Evolutionary conservation across 92 coral and sea anemone species (phyloP).

Genomic region (Muricea muricata): DNA sequence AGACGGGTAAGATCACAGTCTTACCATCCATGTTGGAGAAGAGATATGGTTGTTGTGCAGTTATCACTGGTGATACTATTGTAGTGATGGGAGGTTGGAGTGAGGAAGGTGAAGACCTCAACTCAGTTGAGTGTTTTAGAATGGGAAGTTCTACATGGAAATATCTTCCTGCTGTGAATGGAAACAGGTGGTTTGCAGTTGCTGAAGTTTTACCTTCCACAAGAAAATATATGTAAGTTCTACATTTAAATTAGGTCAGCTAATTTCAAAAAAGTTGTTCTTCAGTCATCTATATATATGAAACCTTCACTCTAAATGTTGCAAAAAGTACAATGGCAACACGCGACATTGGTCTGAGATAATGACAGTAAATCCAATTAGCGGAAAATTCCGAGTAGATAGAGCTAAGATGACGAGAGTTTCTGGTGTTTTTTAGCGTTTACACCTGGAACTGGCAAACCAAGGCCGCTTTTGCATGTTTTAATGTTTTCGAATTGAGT

Average conservation of each 20-base stretch:
- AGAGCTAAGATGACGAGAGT: too few relatives aligned
- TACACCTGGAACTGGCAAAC: too few relatives aligned
- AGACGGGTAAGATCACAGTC: constrained; percentile 1
- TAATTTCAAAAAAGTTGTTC: too few relatives aligned
- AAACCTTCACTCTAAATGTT: too few relatives aligned
- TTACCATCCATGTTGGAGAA: constrained; percentile 18
- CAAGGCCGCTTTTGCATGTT: too few relatives aligned
- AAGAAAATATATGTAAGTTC: not conserved
- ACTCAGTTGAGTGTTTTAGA: not conserved
- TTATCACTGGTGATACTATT: constrained; percentile 1
- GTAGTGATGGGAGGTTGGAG: not conserved
- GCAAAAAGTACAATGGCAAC: too few relatives aligned
- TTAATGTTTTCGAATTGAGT: too few relatives aligned
- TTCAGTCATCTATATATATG: too few relatives aligned
- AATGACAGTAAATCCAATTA: too few relatives aligned
- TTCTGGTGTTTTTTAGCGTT: too few relatives aligned
- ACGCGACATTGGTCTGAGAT: too few relatives aligned
- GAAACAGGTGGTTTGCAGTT: not conserved
- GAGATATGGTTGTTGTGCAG: not conserved
- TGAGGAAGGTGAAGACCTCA: not conserved
- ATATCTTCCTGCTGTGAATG: constrained; percentile 2
- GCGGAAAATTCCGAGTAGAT: too few relatives aligned
- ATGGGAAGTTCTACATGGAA: constrained; percentile 9
- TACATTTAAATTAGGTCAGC: not conserved
- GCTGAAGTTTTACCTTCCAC: constrained; percentile 22